Base-by-base conservation (phyloP, 2,888 invertebrate genomes). In the Leptinotarsa juncta region DNA sequence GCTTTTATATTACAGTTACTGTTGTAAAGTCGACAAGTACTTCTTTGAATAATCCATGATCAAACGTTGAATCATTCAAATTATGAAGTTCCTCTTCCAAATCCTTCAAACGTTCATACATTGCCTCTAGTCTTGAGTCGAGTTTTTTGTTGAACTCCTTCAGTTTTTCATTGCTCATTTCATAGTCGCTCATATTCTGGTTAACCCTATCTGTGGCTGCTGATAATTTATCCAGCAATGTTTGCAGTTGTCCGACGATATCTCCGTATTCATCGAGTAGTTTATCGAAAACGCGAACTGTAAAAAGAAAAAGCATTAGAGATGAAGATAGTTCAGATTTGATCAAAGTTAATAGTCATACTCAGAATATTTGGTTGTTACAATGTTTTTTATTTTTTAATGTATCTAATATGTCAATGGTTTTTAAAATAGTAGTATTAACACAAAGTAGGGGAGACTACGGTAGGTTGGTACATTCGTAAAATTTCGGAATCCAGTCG, bases 191-290 rank as follows among this genome's bases (percentile, higher is more conserved):
- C 32, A 62, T 3, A 5, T 62, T 62, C 62, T 62, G 16, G 1
- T 62, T n/a, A 42, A 42, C 62, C 4, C 42, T 42, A 7, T 62
- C 18, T 62, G 62, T 62, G 16, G 62, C 14, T 16, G 26, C 42
- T 42, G 42, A 62, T 62, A 62, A 62, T 62, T 32, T 62, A 42
- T 26, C n/a, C 42, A 62, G 14, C 42, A 62, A n/a, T 32, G 5
- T 62, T 62, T 62, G 42, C 32, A 62, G n/a, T 16, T 62, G 32
- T 16, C n/a, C 42, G 12, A 62, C 42, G 16, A 62, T n/a, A 62
- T 62, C 42, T 32, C 62, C 62, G 42, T 62, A 62, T 18, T 62
- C 62, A n/a, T 62, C 32, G 15, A 62, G 42, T 16, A 62, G 62
- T 5, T 62, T 62, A 16, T 62, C 42, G 62, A 62, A 62, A n/a